Conservation (phyloP, 2,797 vertebrate genomes). For the Oreonectes daqikongensis region DNA sequence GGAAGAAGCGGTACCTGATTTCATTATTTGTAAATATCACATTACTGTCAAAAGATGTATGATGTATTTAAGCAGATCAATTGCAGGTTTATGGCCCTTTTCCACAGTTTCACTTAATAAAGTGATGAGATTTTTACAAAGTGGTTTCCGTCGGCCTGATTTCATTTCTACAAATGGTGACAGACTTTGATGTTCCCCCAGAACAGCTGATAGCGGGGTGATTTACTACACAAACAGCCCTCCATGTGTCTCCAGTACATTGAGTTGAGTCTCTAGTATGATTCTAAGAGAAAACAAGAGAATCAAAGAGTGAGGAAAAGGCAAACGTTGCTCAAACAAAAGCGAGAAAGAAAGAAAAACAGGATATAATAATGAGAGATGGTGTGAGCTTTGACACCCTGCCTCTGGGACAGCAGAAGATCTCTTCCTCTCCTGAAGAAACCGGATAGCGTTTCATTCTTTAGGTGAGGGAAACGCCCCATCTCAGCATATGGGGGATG, state of each 20-base stretch:
- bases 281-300: conserved; percentile 7
- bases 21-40: conserved; percentile 86
- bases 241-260: conserved; percentile 28
- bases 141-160: conserved; percentile 33
- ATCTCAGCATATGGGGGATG: conserved; percentile 26
- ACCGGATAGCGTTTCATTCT: conserved; percentile 42
- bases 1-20: conserved; percentile 76
- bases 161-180: conserved; percentile 21
- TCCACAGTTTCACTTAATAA: conserved; percentile 73
- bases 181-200: conserved; percentile 11
- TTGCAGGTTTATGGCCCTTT: conserved; percentile 63
- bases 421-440: conserved; percentile 51
- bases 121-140: conserved; percentile 66
- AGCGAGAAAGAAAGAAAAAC: conserved; percentile 34
- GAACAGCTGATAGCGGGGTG: not conserved
- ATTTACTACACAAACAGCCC: conserved; percentile 23
- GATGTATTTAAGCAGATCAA: conserved; percentile 85
- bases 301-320: conserved; percentile 7
- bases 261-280: conserved; percentile 1
- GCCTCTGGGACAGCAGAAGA: conserved; percentile 49
- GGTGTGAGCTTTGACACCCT: conserved; percentile 50
- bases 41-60: conserved; percentile 83
- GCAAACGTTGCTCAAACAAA: conserved; percentile 44
- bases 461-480: conserved; percentile 42
- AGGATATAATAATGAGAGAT: conserved; percentile 48